phyloP scores from a whole-genome alignment of 2,113 vertebrate genomes.

The Spea multiplicata region DNA sequence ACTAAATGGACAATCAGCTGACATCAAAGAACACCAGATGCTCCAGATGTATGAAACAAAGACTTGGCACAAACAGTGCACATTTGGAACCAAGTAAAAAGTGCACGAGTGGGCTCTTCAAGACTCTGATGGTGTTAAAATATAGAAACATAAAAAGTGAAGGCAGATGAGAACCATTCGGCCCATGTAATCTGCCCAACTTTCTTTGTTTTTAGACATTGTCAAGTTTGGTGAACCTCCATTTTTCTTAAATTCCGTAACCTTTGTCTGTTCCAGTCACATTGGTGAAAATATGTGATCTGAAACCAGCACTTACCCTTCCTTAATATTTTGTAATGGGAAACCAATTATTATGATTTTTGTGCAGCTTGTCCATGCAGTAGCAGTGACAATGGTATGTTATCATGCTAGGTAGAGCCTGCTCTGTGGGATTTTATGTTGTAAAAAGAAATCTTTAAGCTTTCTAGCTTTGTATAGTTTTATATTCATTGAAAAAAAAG shows the following conservation, averaged over 20 bases:
- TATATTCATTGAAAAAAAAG: slow-evolving; percentile 68
- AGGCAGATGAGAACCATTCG: no score
- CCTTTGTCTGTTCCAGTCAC: slow-evolving; percentile 68
- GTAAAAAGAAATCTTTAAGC: slow-evolving; percentile 68
- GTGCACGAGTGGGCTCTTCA: not conserved
- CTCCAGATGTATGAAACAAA: slow-evolving; percentile 71
- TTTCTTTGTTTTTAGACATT: slow-evolving; percentile 56
- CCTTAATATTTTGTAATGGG: slow-evolving; percentile 43
- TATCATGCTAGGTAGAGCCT: slow-evolving; percentile 61
- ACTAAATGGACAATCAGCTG: slow-evolving; percentile 70
- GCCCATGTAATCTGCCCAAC: no score
- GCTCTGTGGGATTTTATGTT: slow-evolving; percentile 74
- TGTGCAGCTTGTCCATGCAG: slow-evolving; percentile 79
- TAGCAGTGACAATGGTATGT: slow-evolving; percentile 73
- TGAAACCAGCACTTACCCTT: slow-evolving; percentile 73
- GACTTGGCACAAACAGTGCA: slow-evolving; percentile 33
- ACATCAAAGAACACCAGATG: slow-evolving; percentile 47
- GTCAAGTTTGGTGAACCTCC: slow-evolving; percentile 59
- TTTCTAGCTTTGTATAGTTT: slow-evolving; percentile 76
- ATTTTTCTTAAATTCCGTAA: slow-evolving; percentile 52
- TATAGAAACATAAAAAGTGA: no score
- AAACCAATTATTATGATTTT: slow-evolving; percentile 67
- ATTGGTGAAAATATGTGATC: slow-evolving; percentile 66
- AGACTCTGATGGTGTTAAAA: not conserved
- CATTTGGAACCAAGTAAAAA: not conserved